phyloP scores from a whole-genome alignment of 2,888 invertebrate genomes.

The Rhamnusium bicolor region DNA sequence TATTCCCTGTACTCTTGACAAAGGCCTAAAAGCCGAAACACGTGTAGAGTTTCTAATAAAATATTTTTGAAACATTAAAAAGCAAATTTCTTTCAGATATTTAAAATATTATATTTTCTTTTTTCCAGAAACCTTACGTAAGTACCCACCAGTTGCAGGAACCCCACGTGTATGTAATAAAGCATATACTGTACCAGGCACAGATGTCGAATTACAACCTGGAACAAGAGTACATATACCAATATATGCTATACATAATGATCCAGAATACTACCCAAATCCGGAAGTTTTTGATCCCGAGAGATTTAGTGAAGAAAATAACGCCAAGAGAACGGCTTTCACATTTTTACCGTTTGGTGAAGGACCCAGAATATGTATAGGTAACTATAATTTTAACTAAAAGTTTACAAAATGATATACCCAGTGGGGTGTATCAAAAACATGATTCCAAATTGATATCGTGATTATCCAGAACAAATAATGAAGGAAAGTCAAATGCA shows the following conservation, averaged over 20 bases:
- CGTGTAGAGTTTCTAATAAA: too few relatives aligned
- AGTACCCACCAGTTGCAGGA: slow-evolving; percentile 49
- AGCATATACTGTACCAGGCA: slow-evolving; percentile 51
- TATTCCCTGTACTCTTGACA: too few relatives aligned
- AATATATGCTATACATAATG: slow-evolving; percentile 51
- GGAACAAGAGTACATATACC: slow-evolving; percentile 49
- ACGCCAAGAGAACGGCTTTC: slow-evolving; percentile 71
- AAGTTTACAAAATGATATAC: too few relatives aligned
- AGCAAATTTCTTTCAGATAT: too few relatives aligned
- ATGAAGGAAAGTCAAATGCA: too few relatives aligned
- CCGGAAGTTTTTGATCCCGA: slow-evolving; percentile 77
- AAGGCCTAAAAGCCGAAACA: too few relatives aligned
- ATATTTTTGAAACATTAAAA: too few relatives aligned
- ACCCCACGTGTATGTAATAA: slow-evolving; percentile 50
- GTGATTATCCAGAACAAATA: too few relatives aligned
- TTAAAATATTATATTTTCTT: too few relatives aligned
- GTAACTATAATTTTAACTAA: slow-evolving; percentile 65
- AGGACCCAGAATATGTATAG: slow-evolving; percentile 75
- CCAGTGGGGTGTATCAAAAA: too few relatives aligned
- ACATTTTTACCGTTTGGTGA: slow-evolving; percentile 72
- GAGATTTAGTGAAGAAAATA: slow-evolving; percentile 74
- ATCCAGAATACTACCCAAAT: slow-evolving; percentile 68
- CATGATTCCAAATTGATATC: too few relatives aligned
- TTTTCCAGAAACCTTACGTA: slow-evolving; percentile 41
- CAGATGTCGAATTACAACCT: slow-evolving; percentile 39